phyloP scores from a whole-genome alignment of 1,140 invertebrate species.

The Littorina saxatilis region DNA sequence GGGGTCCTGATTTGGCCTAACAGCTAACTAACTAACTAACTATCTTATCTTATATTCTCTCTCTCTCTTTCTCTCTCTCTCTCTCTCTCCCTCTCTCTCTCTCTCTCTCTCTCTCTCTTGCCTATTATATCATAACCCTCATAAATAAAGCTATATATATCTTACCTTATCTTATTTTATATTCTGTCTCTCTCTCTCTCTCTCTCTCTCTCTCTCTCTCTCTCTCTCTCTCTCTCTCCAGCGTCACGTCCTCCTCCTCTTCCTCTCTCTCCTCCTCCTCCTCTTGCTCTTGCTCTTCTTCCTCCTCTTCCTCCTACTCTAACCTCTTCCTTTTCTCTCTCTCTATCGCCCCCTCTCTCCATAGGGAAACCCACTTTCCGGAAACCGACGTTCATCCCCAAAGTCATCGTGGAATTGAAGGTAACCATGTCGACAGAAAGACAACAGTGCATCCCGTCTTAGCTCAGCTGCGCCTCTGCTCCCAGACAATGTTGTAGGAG shows the following conservation, averaged over 20 bases:
- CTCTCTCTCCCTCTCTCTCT: neutral
- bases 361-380: too few relatives aligned
- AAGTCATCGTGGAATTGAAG: neutral
- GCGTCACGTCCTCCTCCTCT: too few relatives aligned
- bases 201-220: too few relatives aligned
- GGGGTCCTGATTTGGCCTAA: too few relatives aligned
- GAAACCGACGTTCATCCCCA: neutral
- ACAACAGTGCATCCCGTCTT: neutral
- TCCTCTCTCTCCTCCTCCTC: neutral
- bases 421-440: neutral
- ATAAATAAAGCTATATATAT: too few relatives aligned
- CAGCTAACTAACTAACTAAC: too few relatives aligned
- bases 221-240: too few relatives aligned
- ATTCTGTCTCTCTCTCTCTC: neutral
- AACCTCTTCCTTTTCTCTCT: neutral
- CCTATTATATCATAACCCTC: too few relatives aligned
- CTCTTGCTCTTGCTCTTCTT: neutral
- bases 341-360: constrained; percentile 8
- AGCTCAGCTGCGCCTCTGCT: neutral
- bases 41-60: too few relatives aligned
- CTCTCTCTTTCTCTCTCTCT: neutral
- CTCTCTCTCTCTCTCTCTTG: too few relatives aligned
- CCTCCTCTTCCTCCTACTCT: neutral
- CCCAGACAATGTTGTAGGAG: neutral
- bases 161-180: neutral